phyloP scores from a whole-genome alignment of 2,888 invertebrate genomes.

The Himalopsyche tibetana region DNA sequence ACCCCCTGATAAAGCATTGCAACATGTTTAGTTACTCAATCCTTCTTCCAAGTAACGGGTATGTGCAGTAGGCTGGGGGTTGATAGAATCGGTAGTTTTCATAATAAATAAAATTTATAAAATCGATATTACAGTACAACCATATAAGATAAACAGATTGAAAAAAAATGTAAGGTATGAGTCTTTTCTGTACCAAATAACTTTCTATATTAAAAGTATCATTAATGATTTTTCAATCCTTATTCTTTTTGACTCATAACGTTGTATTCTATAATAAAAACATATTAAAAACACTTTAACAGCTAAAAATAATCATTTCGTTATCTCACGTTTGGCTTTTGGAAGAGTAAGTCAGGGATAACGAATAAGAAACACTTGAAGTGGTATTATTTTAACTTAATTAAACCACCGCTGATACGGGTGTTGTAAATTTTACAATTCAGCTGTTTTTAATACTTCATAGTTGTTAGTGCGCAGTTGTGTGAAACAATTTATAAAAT shows the following conservation, averaged over 20 bases:
- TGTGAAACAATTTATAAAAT: neutral
- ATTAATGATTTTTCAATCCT: neutral
- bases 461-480: neutral
- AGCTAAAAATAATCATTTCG: neutral
- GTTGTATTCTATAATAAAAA: neutral
- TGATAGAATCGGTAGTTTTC: no score
- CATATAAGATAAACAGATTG: no score
- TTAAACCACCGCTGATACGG: neutral
- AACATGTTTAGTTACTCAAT: no score
- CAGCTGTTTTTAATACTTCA: slow-evolving; percentile 42
- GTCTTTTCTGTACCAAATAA: neutral
- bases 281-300: neutral
- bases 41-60: no score
- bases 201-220: neutral
- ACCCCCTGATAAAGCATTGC: no score
- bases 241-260: neutral
- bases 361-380: neutral
- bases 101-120: no score
- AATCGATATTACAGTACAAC: no score
- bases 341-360: neutral
- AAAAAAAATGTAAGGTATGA: neutral
- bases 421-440: slow-evolving; percentile 32
- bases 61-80: no score
- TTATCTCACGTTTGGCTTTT: neutral
- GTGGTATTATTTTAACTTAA: slow-evolving; percentile 16